Percentiles rank a stretch among this genome's conserved stretches.
These are phyloP conservation scores for Drosophila insularis DNA, from an alignment of 1,140 invertebrate genomes.

Conservation along the genomic window DNA sequence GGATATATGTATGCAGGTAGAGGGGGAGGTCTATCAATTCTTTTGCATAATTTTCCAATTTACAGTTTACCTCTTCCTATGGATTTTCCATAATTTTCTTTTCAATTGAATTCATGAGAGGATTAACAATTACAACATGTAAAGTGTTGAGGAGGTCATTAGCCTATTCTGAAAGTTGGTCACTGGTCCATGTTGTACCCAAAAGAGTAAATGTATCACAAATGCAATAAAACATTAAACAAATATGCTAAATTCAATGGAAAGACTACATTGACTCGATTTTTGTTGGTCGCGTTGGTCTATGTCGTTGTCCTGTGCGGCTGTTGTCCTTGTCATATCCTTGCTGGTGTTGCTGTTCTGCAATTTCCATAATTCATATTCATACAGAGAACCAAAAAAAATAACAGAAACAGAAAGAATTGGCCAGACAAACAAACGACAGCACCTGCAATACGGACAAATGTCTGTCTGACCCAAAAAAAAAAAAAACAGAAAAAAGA, in stretches of 20 bases:
- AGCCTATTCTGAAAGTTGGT: neutral
- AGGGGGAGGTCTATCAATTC: constrained; percentile 29
- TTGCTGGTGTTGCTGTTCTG: constrained; percentile 48
- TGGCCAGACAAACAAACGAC: constrained; percentile 67
- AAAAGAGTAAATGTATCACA: neutral
- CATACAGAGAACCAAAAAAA: constrained; percentile 50
- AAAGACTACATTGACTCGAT: constrained; percentile 26
- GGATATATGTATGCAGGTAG: neutral
- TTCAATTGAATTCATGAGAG: constrained; percentile 61
- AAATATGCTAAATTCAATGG: constrained; percentile 49
- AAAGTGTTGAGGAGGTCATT: neutral
- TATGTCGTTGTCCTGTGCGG: constrained; percentile 20
- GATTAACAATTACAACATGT: constrained; percentile 1
- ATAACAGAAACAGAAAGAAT: constrained; percentile 18
- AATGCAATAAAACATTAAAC: constrained; percentile 32
- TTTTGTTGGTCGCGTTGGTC: neutral
- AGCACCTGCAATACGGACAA: constrained; percentile 80
- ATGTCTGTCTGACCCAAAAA: constrained; percentile 49
- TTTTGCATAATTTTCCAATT: constrained; percentile 42
- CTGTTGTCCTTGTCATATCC: constrained; percentile 57
- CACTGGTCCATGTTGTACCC: constrained; percentile 12
- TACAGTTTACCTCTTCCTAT: constrained; percentile 21
- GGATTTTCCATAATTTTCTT: constrained; percentile 3
- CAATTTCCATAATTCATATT: constrained; percentile 82
- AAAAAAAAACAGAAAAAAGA: constrained; percentile 23